Evolutionary conservation across 53 echinoderm and acorn worm genomes (phyloP).

Genomic region (Luidia sarsii): DNA sequence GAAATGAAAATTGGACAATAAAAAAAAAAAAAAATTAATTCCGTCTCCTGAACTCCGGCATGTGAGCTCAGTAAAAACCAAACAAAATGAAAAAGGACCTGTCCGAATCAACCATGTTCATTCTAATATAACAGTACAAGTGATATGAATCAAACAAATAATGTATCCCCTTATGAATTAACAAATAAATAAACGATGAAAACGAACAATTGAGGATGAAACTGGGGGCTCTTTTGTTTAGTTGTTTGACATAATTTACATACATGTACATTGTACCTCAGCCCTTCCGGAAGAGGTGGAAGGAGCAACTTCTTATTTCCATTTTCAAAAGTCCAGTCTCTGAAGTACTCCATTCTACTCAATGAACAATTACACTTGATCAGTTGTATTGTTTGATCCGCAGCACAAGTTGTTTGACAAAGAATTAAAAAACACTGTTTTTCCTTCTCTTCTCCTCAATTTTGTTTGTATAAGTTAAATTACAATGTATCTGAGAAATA

Average conservation of each 20-base stretch:
- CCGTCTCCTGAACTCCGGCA: too few relatives aligned
- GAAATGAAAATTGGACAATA: too few relatives aligned
- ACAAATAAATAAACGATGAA: too few relatives aligned
- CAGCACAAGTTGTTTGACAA: constrained; percentile 40
- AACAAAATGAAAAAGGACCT: too few relatives aligned
- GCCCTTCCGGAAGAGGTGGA: background rate
- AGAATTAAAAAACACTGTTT: constrained; percentile 38
- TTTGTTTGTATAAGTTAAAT: constrained; percentile 47
- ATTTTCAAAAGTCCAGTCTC: background rate
- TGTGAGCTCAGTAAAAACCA: too few relatives aligned
- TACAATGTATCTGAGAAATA: constrained; percentile 55
- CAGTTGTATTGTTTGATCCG: constrained; percentile 30
- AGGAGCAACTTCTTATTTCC: background rate
- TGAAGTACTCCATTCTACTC: background rate
- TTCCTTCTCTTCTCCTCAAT: too few relatives aligned
- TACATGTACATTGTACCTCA: background rate
- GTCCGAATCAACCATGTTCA: too few relatives aligned
- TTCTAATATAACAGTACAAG: too few relatives aligned
- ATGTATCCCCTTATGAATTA: too few relatives aligned
- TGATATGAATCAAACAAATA: too few relatives aligned
- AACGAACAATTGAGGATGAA: background rate
- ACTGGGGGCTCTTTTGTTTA: background rate
- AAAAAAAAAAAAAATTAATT: background rate
- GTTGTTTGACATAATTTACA: too few relatives aligned
- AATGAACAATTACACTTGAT: background rate